Evolutionary conservation across 2,888 invertebrate species (phyloP).

Genomic region (Hypolimnas misippus): DNA sequence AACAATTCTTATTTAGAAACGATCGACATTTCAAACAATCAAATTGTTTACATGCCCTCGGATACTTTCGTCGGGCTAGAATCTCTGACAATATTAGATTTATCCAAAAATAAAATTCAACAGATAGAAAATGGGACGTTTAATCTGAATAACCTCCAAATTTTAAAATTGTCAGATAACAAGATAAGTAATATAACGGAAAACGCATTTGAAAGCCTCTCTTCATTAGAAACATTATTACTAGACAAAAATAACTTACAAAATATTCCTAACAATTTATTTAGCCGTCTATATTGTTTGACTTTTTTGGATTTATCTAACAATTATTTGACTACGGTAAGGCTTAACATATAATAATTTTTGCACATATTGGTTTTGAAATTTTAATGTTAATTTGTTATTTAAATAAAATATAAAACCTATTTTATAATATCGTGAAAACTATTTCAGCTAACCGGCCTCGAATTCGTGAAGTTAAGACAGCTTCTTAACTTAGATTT

Average conservation of each 20-base stretch:
- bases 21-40: conserved; percentile 87
- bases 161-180: conserved; percentile 88
- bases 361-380: no score
- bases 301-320: conserved; percentile 81
- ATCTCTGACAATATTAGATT: conserved; percentile 87
- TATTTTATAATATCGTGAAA: conserved; percentile 42
- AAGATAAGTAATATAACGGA: conserved; percentile 84
- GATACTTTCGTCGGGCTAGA: conserved; percentile 83
- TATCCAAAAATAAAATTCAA: conserved; percentile 87
- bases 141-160: conserved; percentile 82
- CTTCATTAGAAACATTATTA: conserved; percentile 80
- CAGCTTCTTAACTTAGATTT: conserved; percentile 86
- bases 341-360: conserved; percentile 45
- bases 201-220: conserved; percentile 80
- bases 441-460: conserved; percentile 81
- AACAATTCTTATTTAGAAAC: conserved; percentile 84
- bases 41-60: conserved; percentile 83
- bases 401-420: no score
- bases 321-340: conserved; percentile 79
- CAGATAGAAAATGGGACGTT: conserved; percentile 84
- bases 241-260: conserved; percentile 82
- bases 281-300: conserved; percentile 77
- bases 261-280: conserved; percentile 73
- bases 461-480: conserved; percentile 82
- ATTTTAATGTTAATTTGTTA: no score